Conservation (phyloP, 2,888 invertebrate genomes). For the Prenolepis imparis region DNA sequence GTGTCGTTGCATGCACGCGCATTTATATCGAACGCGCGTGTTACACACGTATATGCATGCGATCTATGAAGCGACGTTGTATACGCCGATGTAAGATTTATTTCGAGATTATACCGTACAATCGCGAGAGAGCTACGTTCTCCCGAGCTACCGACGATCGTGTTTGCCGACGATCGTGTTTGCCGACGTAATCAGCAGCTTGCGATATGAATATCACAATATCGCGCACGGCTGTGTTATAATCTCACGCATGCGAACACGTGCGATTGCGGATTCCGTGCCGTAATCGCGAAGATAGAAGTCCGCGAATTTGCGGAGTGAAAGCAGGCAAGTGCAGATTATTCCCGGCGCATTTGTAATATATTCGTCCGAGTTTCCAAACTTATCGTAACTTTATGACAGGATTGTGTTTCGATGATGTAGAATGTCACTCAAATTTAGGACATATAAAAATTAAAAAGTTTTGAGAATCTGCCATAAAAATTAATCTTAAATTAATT, state of each 20-base stretch:
- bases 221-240: slow-evolving; percentile 18
- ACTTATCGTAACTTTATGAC: not conserved
- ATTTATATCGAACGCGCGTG: slow-evolving; percentile 40
- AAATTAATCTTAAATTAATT: not conserved
- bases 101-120: slow-evolving; percentile 37
- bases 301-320: not conserved
- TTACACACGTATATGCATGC: slow-evolving; percentile 11
- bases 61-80: slow-evolving; percentile 23
- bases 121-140: slow-evolving; percentile 16
- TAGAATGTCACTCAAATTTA: not conserved
- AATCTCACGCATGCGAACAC: slow-evolving; percentile 26
- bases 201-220: slow-evolving; percentile 52
- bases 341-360: slow-evolving; percentile 4
- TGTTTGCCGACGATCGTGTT: slow-evolving; percentile 49
- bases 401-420: not conserved
- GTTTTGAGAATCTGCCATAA: not conserved
- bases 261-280: slow-evolving; percentile 23
- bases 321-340: not conserved
- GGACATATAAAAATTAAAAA: not conserved
- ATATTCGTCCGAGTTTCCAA: not conserved
- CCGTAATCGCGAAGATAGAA: slow-evolving; percentile 31
- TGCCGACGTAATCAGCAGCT: slow-evolving; percentile 46
- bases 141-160: slow-evolving; percentile 21
- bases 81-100: slow-evolving; percentile 56
- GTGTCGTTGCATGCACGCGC: slow-evolving; percentile 46